These are phyloP conservation scores for Ptilorrhoa leucosticta DNA, from an alignment of 2,113 vertebrate species.

Conservation along the genomic window DNA sequence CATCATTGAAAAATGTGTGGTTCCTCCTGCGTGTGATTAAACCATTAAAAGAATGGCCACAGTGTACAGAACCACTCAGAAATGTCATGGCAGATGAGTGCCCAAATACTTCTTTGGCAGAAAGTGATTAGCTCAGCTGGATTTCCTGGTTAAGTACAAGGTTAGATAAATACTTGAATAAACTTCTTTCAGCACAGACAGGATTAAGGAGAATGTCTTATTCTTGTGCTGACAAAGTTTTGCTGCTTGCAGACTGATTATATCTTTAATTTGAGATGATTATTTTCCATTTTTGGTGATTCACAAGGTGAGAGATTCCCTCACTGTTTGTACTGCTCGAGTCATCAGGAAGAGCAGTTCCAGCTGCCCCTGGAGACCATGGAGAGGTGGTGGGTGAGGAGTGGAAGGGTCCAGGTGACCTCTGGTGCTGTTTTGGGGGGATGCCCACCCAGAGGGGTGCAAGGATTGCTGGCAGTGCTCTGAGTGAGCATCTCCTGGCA, in stretches of 20 bases:
- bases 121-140: slow-evolving; percentile 57
- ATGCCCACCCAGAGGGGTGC: background rate
- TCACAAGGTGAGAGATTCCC: background rate
- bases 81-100: slow-evolving; percentile 30
- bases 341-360: background rate
- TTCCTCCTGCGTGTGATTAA: slow-evolving; percentile 12
- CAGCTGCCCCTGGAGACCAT: background rate
- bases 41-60: slow-evolving; percentile 6
- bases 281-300: slow-evolving; percentile 30
- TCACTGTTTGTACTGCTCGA: background rate
- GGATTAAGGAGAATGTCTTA: slow-evolving; percentile 14
- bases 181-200: slow-evolving; percentile 48
- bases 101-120: slow-evolving; percentile 53
- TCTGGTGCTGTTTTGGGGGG: background rate
- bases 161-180: slow-evolving; percentile 70
- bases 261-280: slow-evolving; percentile 41
- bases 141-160: slow-evolving; percentile 72
- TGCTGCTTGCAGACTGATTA: slow-evolving; percentile 1
- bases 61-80: background rate
- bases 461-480: background rate
- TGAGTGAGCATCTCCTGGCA: background rate
- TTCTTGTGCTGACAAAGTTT: slow-evolving; percentile 21
- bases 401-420: background rate
- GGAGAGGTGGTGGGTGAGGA: background rate
- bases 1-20: background rate